phyloP scores from a whole-genome alignment of 2,888 invertebrate species.

The Sminthurides aquaticus region DNA sequence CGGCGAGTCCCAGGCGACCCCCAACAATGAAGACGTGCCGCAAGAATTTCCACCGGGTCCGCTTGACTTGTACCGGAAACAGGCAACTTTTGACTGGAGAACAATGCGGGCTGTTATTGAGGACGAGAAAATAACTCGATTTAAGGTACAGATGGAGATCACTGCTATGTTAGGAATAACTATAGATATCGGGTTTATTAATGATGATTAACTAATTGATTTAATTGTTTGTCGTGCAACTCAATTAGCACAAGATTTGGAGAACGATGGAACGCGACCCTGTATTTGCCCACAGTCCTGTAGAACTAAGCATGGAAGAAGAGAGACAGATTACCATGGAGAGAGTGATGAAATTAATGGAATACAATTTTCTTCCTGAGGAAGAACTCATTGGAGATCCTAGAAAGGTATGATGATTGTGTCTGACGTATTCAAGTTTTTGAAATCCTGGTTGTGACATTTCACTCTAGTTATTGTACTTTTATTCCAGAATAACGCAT shows the following conservation, averaged over 20 bases:
- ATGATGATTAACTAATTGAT: too few relatives aligned
- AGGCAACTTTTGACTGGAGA: conserved; percentile 80
- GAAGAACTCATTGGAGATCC: conserved; percentile 35
- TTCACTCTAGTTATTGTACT: neutral
- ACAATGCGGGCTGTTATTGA: conserved; percentile 70
- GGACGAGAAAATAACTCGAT: conserved; percentile 64
- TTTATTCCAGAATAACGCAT: conserved; percentile 24
- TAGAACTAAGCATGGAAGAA: conserved; percentile 49
- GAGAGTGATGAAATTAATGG: conserved; percentile 58
- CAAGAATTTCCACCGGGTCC: conserved; percentile 55
- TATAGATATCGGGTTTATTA: neutral
- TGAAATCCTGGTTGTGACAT: neutral
- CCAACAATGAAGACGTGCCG: conserved; percentile 8
- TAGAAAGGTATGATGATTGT: conserved; percentile 30
- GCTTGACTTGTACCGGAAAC: conserved; percentile 67
- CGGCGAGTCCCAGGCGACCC: conserved; percentile 1
- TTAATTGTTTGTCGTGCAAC: conserved; percentile 44
- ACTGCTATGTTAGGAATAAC: neutral
- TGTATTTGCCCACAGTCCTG: conserved; percentile 52
- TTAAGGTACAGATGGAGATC: conserved; percentile 57
- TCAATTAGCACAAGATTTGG: conserved; percentile 57
- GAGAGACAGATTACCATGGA: conserved; percentile 54
- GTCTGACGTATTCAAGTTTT: too few relatives aligned
- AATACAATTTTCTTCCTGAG: conserved; percentile 56
- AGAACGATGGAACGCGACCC: conserved; percentile 55